These are phyloP conservation scores for Tonatia bakeri DNA, from an alignment of 2,113 vertebrate genomes.

Conservation along the genomic window DNA sequence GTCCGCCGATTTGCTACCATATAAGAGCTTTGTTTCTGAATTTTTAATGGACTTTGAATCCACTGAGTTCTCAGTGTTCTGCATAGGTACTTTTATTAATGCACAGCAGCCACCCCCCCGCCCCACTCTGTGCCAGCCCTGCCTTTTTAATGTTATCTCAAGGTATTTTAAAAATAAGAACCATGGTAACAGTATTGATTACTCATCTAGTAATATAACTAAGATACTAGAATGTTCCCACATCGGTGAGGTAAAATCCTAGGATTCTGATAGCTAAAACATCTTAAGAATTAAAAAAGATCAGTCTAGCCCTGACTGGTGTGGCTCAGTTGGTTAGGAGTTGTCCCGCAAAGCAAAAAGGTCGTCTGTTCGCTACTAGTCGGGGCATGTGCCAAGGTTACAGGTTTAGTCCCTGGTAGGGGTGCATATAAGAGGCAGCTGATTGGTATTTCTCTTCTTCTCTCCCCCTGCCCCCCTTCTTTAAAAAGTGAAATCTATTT, in stretches of 20 bases:
- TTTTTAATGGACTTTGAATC: conserved; percentile 63
- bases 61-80: not conserved
- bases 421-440: no score
- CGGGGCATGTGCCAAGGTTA: no score
- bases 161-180: not conserved
- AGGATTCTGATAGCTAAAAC: not conserved
- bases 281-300: not conserved
- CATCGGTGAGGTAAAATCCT: not conserved
- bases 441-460: no score
- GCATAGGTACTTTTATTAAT: no score
- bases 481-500: no score
- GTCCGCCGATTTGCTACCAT: conserved; percentile 79
- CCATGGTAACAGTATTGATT: not conserved
- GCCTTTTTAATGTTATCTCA: not conserved
- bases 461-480: no score
- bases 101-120: no score
- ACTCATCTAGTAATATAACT: not conserved
- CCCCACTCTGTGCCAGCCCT: no score
- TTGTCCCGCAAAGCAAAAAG: no score
- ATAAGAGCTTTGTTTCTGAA: conserved; percentile 53
- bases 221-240: not conserved
- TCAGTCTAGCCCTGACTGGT: not conserved
- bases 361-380: no score
- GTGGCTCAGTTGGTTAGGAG: no score
- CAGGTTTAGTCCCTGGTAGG: no score